Evolutionary conservation across 2,797 vertebrate species (phyloP).

Genomic region (Helarctos malayanus): DNA sequence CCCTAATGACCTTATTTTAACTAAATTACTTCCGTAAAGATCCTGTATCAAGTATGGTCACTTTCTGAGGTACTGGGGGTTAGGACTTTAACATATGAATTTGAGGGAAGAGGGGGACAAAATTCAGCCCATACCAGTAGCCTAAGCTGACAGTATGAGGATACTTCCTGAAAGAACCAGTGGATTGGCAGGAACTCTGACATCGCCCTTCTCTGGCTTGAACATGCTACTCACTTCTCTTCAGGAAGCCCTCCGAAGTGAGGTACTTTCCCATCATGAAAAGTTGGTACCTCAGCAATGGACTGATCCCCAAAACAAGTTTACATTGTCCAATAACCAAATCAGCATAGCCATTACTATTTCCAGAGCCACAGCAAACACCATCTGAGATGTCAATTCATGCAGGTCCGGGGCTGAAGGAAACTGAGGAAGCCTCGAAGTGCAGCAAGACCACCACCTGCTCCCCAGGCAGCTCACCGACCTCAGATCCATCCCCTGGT

Average conservation of each 20-base stretch:
- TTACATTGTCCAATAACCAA: neutral
- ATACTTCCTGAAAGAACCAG: neutral
- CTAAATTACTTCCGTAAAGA: neutral
- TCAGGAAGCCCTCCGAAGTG: neutral
- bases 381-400: neutral
- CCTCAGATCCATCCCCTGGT: too few species aligned
- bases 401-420: neutral
- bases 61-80: neutral
- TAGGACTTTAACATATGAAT: neutral
- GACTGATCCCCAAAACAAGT: neutral
- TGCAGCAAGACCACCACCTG: neutral
- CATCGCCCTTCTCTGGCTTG: neutral
- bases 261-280: neutral
- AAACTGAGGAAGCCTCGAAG: neutral
- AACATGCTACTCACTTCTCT: neutral
- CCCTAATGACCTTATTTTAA: neutral
- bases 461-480: neutral
- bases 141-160: neutral
- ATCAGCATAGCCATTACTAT: neutral
- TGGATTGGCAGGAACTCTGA: neutral
- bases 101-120: neutral
- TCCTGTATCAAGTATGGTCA: neutral
- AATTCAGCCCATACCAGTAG: neutral
- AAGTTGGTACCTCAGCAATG: neutral
- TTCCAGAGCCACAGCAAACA: neutral